Evolutionary conservation across 2,797 vertebrate species (phyloP).

Genomic region (Gorsachius magnificus): DNA sequence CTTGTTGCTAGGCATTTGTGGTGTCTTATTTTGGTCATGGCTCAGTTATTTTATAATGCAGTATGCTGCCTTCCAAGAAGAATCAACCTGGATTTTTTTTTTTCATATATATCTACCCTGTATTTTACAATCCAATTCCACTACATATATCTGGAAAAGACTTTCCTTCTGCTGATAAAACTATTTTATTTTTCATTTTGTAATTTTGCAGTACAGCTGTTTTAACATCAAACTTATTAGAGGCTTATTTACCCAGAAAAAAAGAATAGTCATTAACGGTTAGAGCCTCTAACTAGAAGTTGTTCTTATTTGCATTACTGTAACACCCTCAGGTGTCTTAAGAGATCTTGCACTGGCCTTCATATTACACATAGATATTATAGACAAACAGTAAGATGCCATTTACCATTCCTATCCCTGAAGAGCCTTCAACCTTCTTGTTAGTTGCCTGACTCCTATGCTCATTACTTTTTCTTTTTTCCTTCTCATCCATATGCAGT

Average conservation of each 20-base stretch:
- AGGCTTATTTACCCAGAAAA: not conserved
- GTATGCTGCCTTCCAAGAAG: not conserved
- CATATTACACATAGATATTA: not conserved
- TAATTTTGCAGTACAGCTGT: not conserved
- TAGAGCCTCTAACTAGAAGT: not conserved
- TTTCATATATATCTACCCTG: not conserved
- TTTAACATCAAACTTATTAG: not conserved
- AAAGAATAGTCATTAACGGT: not conserved
- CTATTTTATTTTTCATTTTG: not conserved
- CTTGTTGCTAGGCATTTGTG: not conserved
- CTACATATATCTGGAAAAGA: not conserved
- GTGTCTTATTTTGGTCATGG: not conserved
- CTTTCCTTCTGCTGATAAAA: not conserved
- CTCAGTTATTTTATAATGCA: not conserved
- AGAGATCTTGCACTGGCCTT: not conserved
- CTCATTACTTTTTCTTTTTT: not conserved
- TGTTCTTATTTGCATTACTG: not conserved
- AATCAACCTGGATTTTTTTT: not conserved
- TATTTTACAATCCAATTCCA: not conserved
- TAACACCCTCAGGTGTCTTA: not conserved
- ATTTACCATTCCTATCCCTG: constrained; percentile 38
- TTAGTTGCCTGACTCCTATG: not conserved
- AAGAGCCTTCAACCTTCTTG: constrained; percentile 30
- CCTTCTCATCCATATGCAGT: not conserved
- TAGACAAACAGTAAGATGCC: not conserved